Evolutionary conservation across 2,888 invertebrate species (phyloP).

Genomic region (Deroplatys truncata): DNA sequence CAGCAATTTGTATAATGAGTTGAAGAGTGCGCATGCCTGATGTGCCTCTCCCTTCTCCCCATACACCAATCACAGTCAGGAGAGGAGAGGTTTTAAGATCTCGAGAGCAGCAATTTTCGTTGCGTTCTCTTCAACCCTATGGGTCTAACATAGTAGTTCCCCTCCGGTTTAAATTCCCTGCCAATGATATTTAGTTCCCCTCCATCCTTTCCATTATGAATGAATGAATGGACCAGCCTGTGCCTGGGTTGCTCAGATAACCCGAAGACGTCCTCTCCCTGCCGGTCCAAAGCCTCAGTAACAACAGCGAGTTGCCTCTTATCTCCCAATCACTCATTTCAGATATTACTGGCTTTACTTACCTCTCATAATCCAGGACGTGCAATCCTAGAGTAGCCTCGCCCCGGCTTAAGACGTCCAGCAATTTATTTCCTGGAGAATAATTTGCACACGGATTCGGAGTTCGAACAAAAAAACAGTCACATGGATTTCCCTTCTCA

Average conservation of each 20-base stretch:
- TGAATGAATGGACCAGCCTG: not conserved
- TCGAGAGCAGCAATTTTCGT: not conserved
- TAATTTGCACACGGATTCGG: too few relatives aligned
- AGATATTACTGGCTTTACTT: not conserved
- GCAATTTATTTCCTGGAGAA: too few relatives aligned
- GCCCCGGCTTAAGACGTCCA: too few relatives aligned
- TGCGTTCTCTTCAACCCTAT: not conserved
- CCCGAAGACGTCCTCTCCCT: not conserved
- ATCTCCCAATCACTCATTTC: not conserved
- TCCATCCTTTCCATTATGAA: not conserved
- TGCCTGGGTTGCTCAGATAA: not conserved
- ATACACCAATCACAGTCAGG: not conserved
- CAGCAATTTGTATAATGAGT: not conserved
- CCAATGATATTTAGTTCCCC: not conserved
- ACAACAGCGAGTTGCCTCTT: not conserved
- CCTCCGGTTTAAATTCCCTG: not conserved
- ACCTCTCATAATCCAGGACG: not conserved
- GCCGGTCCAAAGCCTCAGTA: not conserved
- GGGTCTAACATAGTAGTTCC: not conserved
- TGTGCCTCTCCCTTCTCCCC: not conserved
- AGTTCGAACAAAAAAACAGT: too few relatives aligned
- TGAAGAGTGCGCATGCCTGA: not conserved
- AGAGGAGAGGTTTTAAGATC: not conserved
- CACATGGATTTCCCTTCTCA: too few relatives aligned
- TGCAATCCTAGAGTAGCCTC: too few relatives aligned